phyloP scores from a whole-genome alignment of 2,888 invertebrate species.

The Torymus auratus region DNA sequence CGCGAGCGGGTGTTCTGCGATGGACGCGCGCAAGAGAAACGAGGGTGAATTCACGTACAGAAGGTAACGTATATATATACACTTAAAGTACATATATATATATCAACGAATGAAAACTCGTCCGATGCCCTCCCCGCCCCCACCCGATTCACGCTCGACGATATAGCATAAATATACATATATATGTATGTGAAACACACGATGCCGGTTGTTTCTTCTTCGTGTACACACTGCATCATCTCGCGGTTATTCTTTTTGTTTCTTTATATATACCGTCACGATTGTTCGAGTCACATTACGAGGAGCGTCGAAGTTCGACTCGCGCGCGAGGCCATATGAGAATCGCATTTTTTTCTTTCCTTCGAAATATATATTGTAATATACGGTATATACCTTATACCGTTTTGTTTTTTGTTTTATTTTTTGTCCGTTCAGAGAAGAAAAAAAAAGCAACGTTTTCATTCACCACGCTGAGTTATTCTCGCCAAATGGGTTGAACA shows the following conservation, averaged over 20 bases:
- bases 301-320: slow-evolving; percentile 49
- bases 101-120: slow-evolving; percentile 58
- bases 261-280: slow-evolving; percentile 45
- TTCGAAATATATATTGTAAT: too few relatives aligned
- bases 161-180: slow-evolving; percentile 23
- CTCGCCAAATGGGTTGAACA: slow-evolving; percentile 72
- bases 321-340: slow-evolving; percentile 33
- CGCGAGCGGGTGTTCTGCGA: slow-evolving; percentile 27
- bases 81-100: slow-evolving; percentile 39
- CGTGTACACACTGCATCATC: slow-evolving; percentile 57
- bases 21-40: slow-evolving; percentile 23
- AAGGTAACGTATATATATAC: slow-evolving; percentile 59
- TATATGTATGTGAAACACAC: neutral
- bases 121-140: slow-evolving; percentile 47
- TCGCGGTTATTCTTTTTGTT: slow-evolving; percentile 8
- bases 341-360: slow-evolving; percentile 25
- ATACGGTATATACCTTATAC: too few relatives aligned
- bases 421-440: slow-evolving; percentile 28
- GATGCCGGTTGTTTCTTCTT: slow-evolving; percentile 36
- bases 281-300: slow-evolving; percentile 45
- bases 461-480: slow-evolving; percentile 65
- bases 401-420: neutral
- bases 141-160: slow-evolving; percentile 44
- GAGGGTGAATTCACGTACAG: slow-evolving; percentile 36
- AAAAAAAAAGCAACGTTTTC: slow-evolving; percentile 6